Evolutionary conservation across 2,113 vertebrate genomes (phyloP).

Genomic region (Hipposideros armiger): DNA sequence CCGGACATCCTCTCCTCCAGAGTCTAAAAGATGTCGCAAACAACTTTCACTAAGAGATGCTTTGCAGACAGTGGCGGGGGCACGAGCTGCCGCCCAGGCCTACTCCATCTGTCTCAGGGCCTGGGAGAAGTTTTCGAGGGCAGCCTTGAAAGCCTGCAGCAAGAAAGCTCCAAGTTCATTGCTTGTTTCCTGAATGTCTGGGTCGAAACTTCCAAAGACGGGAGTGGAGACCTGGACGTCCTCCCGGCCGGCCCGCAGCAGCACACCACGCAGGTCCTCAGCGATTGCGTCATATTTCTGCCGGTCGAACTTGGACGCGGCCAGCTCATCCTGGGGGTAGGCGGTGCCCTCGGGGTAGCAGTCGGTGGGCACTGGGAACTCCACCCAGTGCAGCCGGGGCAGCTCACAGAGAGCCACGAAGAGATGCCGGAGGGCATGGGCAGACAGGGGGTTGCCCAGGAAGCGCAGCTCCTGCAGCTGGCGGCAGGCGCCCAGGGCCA

Average conservation of each 20-base stretch:
- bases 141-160: slow-evolving; percentile 92
- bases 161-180: slow-evolving; percentile 93
- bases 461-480: slow-evolving; percentile 92
- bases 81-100: neutral
- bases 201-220: slow-evolving; percentile 92
- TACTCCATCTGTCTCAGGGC: slow-evolving; percentile 85
- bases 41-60: neutral
- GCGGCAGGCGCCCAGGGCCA: slow-evolving; percentile 89
- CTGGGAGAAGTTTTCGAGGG: slow-evolving; percentile 92
- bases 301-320: slow-evolving; percentile 89
- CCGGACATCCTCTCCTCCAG: neutral
- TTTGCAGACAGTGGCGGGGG: neutral
- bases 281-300: slow-evolving; percentile 89
- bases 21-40: neutral
- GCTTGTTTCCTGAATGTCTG: slow-evolving; percentile 94
- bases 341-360: slow-evolving; percentile 91
- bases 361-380: slow-evolving; percentile 95
- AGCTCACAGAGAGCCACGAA: slow-evolving; percentile 90
- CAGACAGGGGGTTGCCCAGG: slow-evolving; percentile 94
- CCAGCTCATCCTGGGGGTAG: slow-evolving; percentile 93
- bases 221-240: slow-evolving; percentile 92
- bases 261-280: slow-evolving; percentile 88
- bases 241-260: slow-evolving; percentile 88
- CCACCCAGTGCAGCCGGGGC: slow-evolving; percentile 90
- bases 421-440: slow-evolving; percentile 87